Evolutionary conservation across 2,888 invertebrate species (phyloP).

Genomic region (Dolomedes plantarius): DNA sequence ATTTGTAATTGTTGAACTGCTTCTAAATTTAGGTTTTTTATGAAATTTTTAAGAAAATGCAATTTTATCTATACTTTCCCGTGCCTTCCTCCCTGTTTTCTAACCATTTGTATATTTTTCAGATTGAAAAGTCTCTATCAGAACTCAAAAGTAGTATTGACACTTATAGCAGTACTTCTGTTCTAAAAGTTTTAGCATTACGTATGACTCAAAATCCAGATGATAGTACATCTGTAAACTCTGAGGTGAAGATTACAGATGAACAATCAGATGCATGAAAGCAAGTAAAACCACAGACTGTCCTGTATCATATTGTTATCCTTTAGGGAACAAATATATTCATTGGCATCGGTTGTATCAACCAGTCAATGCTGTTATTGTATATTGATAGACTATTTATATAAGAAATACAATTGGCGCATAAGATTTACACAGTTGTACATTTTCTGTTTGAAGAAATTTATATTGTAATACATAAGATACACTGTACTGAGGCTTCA

Average conservation of each 20-base stretch:
- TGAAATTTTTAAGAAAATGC: too few species aligned
- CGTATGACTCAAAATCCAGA: constrained; percentile 37
- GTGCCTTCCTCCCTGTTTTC: too few species aligned
- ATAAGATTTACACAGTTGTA: not conserved
- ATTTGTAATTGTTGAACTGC: too few species aligned
- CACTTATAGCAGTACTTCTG: constrained; percentile 52
- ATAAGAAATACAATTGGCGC: constrained; percentile 23
- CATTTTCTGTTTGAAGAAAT: not conserved
- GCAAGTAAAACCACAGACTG: not conserved
- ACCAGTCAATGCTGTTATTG: constrained; percentile 52
- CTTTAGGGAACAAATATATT: constrained; percentile 34
- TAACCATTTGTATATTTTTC: too few species aligned
- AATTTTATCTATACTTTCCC: too few species aligned
- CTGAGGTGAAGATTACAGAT: not conserved
- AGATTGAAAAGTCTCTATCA: constrained; percentile 68
- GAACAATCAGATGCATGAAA: not conserved
- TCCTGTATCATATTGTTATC: constrained; percentile 5
- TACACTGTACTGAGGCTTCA: not conserved
- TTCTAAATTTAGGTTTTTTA: too few species aligned
- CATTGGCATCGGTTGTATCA: constrained; percentile 56
- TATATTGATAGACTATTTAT: constrained; percentile 64
- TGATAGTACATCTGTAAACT: not conserved
- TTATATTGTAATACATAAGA: not conserved
- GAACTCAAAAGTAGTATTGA: constrained; percentile 68
- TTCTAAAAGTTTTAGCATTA: constrained; percentile 58